Base-by-base conservation (phyloP, 2,797 vertebrate species). In the Coregonus ussuriensis region DNA sequence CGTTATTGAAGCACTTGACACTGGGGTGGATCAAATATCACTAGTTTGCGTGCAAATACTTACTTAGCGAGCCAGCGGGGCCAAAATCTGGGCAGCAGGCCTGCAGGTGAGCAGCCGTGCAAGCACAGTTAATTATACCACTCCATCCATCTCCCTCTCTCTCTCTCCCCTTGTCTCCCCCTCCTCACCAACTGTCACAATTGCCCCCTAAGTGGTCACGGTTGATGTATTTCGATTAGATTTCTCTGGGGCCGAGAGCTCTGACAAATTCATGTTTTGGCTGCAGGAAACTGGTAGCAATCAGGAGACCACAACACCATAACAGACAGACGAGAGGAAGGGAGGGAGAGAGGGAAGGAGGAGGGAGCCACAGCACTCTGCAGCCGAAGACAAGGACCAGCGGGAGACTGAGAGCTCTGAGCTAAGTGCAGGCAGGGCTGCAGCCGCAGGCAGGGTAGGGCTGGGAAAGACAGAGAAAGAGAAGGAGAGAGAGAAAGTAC, bases 21-120 rank as follows among this genome's bases (percentile, higher is more conserved):
- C 94, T 84, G 93, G 93, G 94, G 93, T 93, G 93, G 94, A 96
- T 96, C 94, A 92, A 94, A 93, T 96, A 95, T 92, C 95, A 92
- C 88, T 85, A 87, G 92, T 93, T 96, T 95, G 95, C 92, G 88
- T 96, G 95, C 95, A 97, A 96, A 95, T 94, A 89, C 93, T 95
- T 94, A 95, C 94, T 96, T 95, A 95, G 93, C 83, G 82, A 92
- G 91, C 79, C 82, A 82, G 87, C 85, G 59, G 21, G 82, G 87
- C 85, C 41, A 88, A 92, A 93, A 90, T 93, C 83, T 88, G 87
- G 75, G 85, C 84, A 85, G 75, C 72, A 72, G 54, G 78, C 89
- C 86, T 83, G 85, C 91, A 96, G 94, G 93, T 94, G 91, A 94
- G 89, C 74, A 13, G 71, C 62, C 78, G 41, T 47, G 41, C 41